phyloP scores from a whole-genome alignment of 2,113 vertebrate genomes.

The Sarotherodon lohbergeri region DNA sequence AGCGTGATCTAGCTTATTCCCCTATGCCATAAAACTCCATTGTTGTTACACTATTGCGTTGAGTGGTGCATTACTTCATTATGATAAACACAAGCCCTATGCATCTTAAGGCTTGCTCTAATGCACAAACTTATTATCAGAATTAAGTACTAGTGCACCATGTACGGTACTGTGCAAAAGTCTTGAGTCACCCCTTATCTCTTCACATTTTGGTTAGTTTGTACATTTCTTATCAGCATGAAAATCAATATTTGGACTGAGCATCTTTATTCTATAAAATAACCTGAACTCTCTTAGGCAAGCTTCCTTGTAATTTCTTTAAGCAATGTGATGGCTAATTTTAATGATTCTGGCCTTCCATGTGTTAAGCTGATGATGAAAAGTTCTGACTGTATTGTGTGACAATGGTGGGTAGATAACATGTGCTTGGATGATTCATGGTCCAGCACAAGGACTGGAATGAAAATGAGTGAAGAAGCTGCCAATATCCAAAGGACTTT shows the following conservation, averaged over 20 bases:
- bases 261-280: background rate
- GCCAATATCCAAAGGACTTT: background rate
- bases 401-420: background rate
- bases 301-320: background rate
- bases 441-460: rapidly evolving
- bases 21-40: background rate
- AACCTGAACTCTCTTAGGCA: background rate
- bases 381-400: background rate
- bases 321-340: background rate
- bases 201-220: background rate
- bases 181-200: background rate
- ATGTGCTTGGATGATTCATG: background rate
- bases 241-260: background rate
- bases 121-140: background rate
- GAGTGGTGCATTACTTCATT: background rate
- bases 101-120: background rate
- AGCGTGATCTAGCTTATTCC: background rate
- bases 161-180: background rate
- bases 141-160: background rate
- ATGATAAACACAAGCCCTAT: background rate
- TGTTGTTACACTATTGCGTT: background rate
- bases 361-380: background rate
- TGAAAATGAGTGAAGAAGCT: background rate
- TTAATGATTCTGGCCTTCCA: background rate
- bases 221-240: background rate